Base-by-base conservation (phyloP, 2,888 invertebrate species). In the Drosophila lutescens region DNA sequence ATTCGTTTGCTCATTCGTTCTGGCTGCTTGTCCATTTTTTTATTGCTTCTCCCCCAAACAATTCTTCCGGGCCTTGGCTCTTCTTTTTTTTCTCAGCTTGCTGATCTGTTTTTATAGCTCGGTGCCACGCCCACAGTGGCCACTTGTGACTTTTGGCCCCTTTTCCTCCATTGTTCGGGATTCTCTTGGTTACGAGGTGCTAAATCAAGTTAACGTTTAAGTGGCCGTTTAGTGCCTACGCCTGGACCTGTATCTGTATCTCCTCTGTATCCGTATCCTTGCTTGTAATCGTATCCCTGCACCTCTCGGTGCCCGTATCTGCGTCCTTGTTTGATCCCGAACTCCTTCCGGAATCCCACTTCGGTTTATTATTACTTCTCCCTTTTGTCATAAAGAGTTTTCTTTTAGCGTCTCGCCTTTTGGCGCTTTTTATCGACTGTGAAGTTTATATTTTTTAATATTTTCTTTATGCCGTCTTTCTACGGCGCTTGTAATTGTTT, bases 151-250 rank as follows among this genome's bases (percentile, higher is more conserved):
- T 67, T 62, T 65, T 70, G 56, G 20, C 40, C 44, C 23, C 34
- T 62, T 40, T 56, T 13, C 15, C 23, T 26, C 43, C 56, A 72
- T 65, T 68, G 71, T 53, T 62, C 40, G 63, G 30, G 56, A 41
- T 32, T 68, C 47, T 9, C 54, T 54, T 13, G 55, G 88, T 83
- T 80, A 83, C 80, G 88, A 88, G 86, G 86, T 83, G 83, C 86
- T 83, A 83, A 83, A 88, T 83, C 83, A 83, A 83, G 83, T 83
- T 88, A 88, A 88, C 88, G 72, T 78, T 83, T 88, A 83, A 88
- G 86, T 86, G 83, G 86, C 84, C 83, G 84, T 83, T 83, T 83
- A 83, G 88, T 80, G 88, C 80, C 88, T 82, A 74, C 66, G 68
- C 38, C 34, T 56, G 61, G 53, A 60, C 62, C 79, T 49, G 62